These are phyloP conservation scores for Odontamblyopus rebecca DNA, from an alignment of 2,797 vertebrate species.

Conservation along the genomic window DNA sequence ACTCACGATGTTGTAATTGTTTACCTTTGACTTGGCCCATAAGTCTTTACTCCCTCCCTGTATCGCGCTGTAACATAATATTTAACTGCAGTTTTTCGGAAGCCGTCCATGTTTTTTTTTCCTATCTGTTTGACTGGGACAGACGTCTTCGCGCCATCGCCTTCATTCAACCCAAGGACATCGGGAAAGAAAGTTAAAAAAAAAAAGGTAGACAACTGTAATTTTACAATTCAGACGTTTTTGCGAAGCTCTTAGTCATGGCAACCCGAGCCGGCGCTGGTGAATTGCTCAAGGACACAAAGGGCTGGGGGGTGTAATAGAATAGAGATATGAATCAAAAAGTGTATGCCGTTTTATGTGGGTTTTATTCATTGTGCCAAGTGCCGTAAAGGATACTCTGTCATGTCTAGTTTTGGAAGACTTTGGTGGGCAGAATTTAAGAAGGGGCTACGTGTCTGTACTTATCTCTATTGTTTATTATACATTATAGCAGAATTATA, in stretches of 20 bases:
- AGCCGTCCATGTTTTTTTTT: conserved; percentile 31
- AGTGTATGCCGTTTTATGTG: conserved; percentile 8
- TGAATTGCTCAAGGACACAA: conserved; percentile 53
- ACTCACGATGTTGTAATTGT: conserved; percentile 82
- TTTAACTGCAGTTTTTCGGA: conserved; percentile 64
- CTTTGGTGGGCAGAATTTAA: neutral
- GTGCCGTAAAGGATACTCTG: conserved; percentile 7
- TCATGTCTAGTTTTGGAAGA: neutral
- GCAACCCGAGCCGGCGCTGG: conserved; percentile 36
- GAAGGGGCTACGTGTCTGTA: no score
- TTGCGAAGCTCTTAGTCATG: conserved; percentile 46
- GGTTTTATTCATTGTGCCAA: conserved; percentile 25
- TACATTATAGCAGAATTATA: no score
- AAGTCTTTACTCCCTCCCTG: conserved; percentile 61
- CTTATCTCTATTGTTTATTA: no score
- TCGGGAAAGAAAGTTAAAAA: conserved; percentile 19
- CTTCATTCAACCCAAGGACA: conserved; percentile 61
- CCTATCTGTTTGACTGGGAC: conserved; percentile 59
- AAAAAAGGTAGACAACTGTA: conserved; percentile 21
- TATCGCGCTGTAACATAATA: conserved; percentile 67
- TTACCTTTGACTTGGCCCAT: conserved; percentile 80
- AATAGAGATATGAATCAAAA: conserved; percentile 33
- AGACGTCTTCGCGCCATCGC: conserved; percentile 66
- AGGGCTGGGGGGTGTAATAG: conserved; percentile 23
- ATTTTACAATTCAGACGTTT: conserved; percentile 57